Base-by-base conservation (phyloP, 2,113 vertebrate genomes). In the Trematomus loennbergii region DNA sequence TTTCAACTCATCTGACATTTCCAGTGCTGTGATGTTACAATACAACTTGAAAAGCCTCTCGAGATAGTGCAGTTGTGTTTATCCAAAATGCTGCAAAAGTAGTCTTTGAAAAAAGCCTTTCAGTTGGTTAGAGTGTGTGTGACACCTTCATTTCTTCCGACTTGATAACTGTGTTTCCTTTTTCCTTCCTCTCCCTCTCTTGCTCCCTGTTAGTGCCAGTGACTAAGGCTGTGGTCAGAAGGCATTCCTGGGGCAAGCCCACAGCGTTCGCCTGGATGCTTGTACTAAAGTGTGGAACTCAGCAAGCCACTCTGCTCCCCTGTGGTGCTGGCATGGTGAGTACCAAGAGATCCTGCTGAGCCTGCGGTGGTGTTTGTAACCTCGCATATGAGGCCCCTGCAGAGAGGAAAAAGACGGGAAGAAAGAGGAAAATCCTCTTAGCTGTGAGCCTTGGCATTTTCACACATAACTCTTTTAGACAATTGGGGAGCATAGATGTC, bases 221-320 rank as follows among this genome's bases (percentile, higher is more conserved):
- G 80, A 81, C 88, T 83, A 82, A 75, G 69, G 81, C 87, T 89
- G 93, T 82, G 91, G 93, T 94, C 86, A 63, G 88, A 75, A 82
- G 81, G 87, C 88, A 91, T 92, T 93, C 90, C 91, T 91, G 85
- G 90, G 93, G 88, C 90, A 82, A 93, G 79, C 90, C 93, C 91
- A 49, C 90, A 92, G 81, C 87, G 40, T 90, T 91, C 20, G 49
- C 85, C 68, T 81, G 81, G 87, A 90, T 90, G 89, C 79, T 84
- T 85, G 87, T 63, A 61, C 86, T 91, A 82, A 88, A 90, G 85
- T 90, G 87, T 89, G 85, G 87, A 91, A 85, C 87, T 90, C 85
- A 66, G 85, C 82, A 83, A 91, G 87, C 92, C 91, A 72, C 90
- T 91, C 61, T 17, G 82, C 82, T 90, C 88, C 91, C 92, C 90